Conservation (phyloP, 2,888 invertebrate species). For the Dinocampus coccinellae region DNA sequence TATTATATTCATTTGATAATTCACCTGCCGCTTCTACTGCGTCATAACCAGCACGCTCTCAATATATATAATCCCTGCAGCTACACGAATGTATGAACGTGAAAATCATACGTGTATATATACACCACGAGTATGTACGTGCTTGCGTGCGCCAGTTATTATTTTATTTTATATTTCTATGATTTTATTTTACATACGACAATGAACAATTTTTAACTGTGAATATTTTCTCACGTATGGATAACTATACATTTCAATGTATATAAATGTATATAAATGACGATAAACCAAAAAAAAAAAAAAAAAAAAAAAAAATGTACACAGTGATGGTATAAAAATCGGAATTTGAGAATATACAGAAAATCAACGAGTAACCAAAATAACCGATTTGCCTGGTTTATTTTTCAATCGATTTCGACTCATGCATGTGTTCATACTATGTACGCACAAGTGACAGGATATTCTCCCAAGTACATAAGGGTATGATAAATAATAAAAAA, state of each 20-base stretch:
- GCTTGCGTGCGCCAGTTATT: neutral
- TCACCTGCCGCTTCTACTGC: slow-evolving; percentile 25
- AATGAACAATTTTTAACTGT: neutral
- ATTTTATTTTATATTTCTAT: neutral
- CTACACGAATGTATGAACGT: slow-evolving; percentile 1
- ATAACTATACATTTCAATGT: neutral
- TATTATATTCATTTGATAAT: slow-evolving; percentile 25
- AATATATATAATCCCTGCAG: slow-evolving; percentile 25
- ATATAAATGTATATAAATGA: no score
- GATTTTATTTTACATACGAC: neutral
- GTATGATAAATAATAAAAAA: no score
- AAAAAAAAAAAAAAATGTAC: no score
- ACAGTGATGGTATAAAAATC: neutral
- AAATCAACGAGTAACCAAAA: no score
- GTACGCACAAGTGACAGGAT: no score
- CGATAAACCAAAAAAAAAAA: no score
- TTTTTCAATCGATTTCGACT: no score
- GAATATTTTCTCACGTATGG: neutral
- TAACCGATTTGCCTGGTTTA: no score
- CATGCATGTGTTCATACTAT: no score
- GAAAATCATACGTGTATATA: slow-evolving; percentile 13
- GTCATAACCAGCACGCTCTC: slow-evolving; percentile 13
- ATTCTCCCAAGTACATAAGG: no score
- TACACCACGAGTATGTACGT: neutral
- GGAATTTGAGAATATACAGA: no score